These are phyloP conservation scores for Actias luna DNA, from an alignment of 2,888 invertebrate genomes.

Conservation along the genomic window DNA sequence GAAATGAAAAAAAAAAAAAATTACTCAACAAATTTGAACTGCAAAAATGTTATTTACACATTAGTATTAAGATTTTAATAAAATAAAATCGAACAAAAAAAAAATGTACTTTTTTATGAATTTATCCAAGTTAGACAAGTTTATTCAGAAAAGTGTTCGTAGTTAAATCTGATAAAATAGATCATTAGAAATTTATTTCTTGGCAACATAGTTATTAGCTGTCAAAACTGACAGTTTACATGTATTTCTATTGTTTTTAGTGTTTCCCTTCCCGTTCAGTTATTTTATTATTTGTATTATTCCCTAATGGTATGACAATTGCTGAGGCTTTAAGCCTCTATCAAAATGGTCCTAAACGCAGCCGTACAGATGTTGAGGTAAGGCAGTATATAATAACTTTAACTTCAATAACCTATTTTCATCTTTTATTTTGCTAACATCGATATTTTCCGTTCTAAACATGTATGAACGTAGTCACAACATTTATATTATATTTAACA, in stretches of 20 bases:
- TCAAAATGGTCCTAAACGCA: constrained; percentile 88
- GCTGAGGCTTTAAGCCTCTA: constrained; percentile 75
- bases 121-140: no score
- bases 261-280: constrained; percentile 54
- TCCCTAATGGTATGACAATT: constrained; percentile 76
- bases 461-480: neutral
- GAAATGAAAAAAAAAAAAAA: no score
- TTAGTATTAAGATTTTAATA: no score
- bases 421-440: neutral
- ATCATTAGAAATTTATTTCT: neutral
- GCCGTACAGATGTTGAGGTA: constrained; percentile 89
- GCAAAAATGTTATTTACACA: no score
- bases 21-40: no score
- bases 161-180: no score
- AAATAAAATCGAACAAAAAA: no score
- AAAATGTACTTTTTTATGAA: no score
- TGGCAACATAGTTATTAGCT: constrained; percentile 8
- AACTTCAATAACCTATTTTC: constrained; percentile 8
- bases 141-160: no score
- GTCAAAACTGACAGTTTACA: constrained; percentile 38
- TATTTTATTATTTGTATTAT: constrained; percentile 51
- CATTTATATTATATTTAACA: neutral
- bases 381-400: constrained; percentile 37
- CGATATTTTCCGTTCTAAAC: neutral
- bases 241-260: constrained; percentile 73